Evolutionary conservation across 2,113 vertebrate species (phyloP).

Genomic region (Trichomycterus rosablanca): DNA sequence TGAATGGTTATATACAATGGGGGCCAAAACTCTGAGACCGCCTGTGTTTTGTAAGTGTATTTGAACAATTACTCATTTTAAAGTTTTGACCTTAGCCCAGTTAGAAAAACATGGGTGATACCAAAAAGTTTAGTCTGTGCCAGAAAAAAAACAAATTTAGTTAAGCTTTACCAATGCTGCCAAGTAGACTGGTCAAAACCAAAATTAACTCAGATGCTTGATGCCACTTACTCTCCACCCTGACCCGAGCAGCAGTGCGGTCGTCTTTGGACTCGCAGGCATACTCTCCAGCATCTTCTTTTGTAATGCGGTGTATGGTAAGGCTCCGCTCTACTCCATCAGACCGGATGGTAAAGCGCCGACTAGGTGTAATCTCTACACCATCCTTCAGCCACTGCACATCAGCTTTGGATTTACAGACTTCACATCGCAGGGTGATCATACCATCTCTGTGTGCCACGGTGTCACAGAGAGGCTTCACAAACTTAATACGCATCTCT

Average conservation of each 20-base stretch:
- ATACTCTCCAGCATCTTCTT: slow-evolving; percentile 75
- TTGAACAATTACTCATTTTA: too few relatives aligned
- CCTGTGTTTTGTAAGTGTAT: too few relatives aligned
- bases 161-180: too few relatives aligned
- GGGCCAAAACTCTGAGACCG: too few relatives aligned
- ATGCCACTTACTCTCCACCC: slow-evolving; percentile 69
- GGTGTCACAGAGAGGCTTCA: slow-evolving; percentile 64
- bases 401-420: slow-evolving; percentile 75
- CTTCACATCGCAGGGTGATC: slow-evolving; percentile 74
- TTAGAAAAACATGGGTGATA: too few relatives aligned
- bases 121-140: too few relatives aligned
- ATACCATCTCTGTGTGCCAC: slow-evolving; percentile 70
- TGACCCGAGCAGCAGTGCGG: slow-evolving; percentile 65
- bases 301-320: slow-evolving; percentile 73
- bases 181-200: too few relatives aligned
- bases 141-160: too few relatives aligned
- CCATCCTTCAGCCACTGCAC: slow-evolving; percentile 80
- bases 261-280: slow-evolving; percentile 76
- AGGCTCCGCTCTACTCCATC: slow-evolving; percentile 76
- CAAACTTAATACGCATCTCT: slow-evolving; percentile 80
- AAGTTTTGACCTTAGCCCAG: too few relatives aligned
- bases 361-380: slow-evolving; percentile 56
- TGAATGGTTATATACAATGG: too few relatives aligned
- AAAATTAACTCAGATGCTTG: too few relatives aligned
- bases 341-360: slow-evolving; percentile 62